Evolutionary conservation across 2,113 vertebrate genomes (phyloP), one percentile per base, ranked within the genome.

Genomic region (Ceyx melanurus): DNA sequence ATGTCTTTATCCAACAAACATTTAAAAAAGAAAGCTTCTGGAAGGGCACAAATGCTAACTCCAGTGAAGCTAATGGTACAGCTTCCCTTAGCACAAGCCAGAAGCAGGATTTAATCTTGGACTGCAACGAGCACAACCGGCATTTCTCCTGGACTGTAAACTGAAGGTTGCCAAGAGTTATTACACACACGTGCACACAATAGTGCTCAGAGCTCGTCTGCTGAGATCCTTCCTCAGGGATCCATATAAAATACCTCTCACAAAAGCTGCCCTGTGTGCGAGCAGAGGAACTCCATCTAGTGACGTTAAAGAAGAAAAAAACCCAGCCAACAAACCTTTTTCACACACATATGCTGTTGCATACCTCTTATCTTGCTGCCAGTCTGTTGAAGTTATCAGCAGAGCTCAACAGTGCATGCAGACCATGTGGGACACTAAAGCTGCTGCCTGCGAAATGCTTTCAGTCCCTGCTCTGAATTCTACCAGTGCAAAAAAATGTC

Each of bases 221-320:
- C 66, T 33, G 70, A 80, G 82, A n/a, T 70, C 78, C 68, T 87
- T 96, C 96, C 96, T 94, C 66, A 51, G 94, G 94, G 94, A 96
- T 93, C 91, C 91, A 90, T 92, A 88, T 95, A 79, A 95, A 95
- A 93, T 26, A 86, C 76, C 85, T 83, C 82, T 95, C 64, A 92
- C 92, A 94, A 92, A 96, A 93, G 95, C 92, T 91, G 71, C 89
- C 93, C 79, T 94, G 82, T 97, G 73, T 88, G 75, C 3, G n/a
- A 75, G 86, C 68, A 20, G 86, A 95, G 88, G 54, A 88, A 82
- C 83, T 92, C 89, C 86, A 86, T 83, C 86, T 70, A 83, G 42
- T 89, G 79, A 95, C 13, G 90, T 88, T 94, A 53, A 73, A 82
- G 31, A 26, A 7, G 5, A n/a, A 51, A 28, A 48, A 11, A 21